Conservation (phyloP, 2,888 invertebrate genomes). For the Pandemis heparana region DNA sequence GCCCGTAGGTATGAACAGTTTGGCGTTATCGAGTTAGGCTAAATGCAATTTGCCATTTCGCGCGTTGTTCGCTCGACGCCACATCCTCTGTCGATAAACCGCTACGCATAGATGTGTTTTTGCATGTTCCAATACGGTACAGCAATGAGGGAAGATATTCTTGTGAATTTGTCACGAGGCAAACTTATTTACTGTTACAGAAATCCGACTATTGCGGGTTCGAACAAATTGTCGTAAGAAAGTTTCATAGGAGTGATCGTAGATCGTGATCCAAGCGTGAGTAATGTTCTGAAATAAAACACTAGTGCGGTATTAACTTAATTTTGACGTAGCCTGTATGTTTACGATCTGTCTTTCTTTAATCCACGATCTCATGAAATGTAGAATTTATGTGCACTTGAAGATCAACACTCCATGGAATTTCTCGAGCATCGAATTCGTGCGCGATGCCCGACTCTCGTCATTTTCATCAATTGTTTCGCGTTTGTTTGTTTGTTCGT, state of each 20-base stretch:
- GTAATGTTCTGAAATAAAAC: background rate
- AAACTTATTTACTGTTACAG: slow-evolving; percentile 3
- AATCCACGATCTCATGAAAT: slow-evolving; percentile 56
- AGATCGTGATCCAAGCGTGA: background rate
- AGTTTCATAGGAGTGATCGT: background rate
- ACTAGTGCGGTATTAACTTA: background rate
- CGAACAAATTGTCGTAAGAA: background rate
- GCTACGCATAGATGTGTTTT: slow-evolving; percentile 43
- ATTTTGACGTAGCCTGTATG: background rate
- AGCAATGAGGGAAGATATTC: background rate
- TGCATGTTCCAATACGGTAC: slow-evolving; percentile 12
- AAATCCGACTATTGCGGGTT: background rate
- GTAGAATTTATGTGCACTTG: slow-evolving; percentile 63
- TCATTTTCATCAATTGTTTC: slow-evolving; percentile 81
- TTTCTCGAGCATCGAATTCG: slow-evolving; percentile 35
- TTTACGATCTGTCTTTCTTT: background rate
- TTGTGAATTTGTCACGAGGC: slow-evolving; percentile 3
- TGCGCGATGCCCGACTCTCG: slow-evolving; percentile 52
- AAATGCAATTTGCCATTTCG: slow-evolving; percentile 75
- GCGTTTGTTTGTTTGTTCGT: slow-evolving; percentile 79
- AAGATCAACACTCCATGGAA: slow-evolving; percentile 45
- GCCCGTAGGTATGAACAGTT: slow-evolving; percentile 49
- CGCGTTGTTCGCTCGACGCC: slow-evolving; percentile 57
- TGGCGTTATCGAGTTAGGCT: slow-evolving; percentile 68
- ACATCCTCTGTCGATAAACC: slow-evolving; percentile 73